Conservation (phyloP, 1,140 invertebrate species). For the Drosophila watanabei region DNA sequence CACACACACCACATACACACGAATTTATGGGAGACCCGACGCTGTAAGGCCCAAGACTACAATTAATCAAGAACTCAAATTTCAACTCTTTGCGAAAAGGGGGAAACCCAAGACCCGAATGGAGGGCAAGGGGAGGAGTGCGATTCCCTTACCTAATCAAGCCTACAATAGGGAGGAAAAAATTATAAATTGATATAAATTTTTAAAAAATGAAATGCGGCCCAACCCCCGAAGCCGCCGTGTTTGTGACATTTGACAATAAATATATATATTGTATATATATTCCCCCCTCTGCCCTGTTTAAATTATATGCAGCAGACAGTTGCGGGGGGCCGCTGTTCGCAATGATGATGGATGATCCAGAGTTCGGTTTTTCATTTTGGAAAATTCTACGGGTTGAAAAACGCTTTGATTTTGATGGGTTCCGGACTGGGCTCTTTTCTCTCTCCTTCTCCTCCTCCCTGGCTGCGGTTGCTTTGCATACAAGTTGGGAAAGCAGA, state of each 20-base stretch:
- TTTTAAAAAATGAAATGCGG: slow-evolving; percentile 75
- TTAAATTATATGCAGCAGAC: slow-evolving; percentile 63
- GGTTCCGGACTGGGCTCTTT: slow-evolving; percentile 32
- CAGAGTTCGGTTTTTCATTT: slow-evolving; percentile 71
- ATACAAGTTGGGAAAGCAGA: slow-evolving; percentile 49
- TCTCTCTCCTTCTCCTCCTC: neutral
- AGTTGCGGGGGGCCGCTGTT: slow-evolving; percentile 31
- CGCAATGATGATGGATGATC: slow-evolving; percentile 79
- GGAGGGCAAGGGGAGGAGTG: neutral
- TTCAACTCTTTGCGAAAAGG: slow-evolving; percentile 32
- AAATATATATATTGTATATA: slow-evolving; percentile 50
- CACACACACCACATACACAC: slow-evolving; percentile 18
- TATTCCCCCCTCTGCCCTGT: slow-evolving; percentile 22
- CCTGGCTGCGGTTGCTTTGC: slow-evolving; percentile 58
- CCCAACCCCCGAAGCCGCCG: slow-evolving; percentile 13
- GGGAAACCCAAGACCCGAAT: slow-evolving; percentile 46
- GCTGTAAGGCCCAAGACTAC: slow-evolving; percentile 48
- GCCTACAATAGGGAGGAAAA: slow-evolving; percentile 59
- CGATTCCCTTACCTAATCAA: slow-evolving; percentile 66
- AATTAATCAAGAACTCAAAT: slow-evolving; percentile 71
- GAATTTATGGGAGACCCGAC: slow-evolving; percentile 37
- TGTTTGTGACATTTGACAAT: slow-evolving; percentile 80
- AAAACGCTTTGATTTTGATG: slow-evolving; percentile 65
- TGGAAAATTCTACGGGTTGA: slow-evolving; percentile 60
- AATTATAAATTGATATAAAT: slow-evolving; percentile 83